phyloP scores from a whole-genome alignment of 2,797 vertebrate species.

The Schizopygopsis malacanthus region DNA sequence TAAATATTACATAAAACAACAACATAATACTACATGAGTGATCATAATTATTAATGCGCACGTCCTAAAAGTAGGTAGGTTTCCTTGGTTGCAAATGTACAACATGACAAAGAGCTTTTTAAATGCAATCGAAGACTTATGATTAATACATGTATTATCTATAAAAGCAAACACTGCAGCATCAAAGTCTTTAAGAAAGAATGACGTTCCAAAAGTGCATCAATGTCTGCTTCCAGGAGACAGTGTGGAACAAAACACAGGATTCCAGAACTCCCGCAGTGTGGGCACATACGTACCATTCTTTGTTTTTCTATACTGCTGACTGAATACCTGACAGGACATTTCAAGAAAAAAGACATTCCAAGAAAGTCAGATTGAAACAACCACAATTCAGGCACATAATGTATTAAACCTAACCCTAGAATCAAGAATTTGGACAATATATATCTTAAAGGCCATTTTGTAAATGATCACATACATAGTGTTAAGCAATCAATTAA shows the following conservation, averaged over 20 bases:
- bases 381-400: background rate
- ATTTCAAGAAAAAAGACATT: background rate
- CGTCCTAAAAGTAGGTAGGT: background rate
- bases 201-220: background rate
- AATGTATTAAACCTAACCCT: background rate
- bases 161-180: slow-evolving; percentile 6
- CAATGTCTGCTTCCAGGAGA: slow-evolving; percentile 58
- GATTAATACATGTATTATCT: background rate
- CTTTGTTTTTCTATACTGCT: slow-evolving; percentile 80
- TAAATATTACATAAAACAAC: background rate
- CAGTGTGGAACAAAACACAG: slow-evolving; percentile 50
- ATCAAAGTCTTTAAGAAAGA: background rate
- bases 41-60: slow-evolving; percentile 3
- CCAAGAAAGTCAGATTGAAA: background rate
- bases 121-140: background rate
- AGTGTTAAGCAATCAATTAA: too few relatives aligned
- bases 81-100: background rate
- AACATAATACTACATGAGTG: background rate
- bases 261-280: slow-evolving; percentile 79
- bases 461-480: background rate
- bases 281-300: slow-evolving; percentile 81
- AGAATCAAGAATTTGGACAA: background rate
- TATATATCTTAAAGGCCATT: background rate
- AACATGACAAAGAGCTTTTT: background rate
- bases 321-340: slow-evolving; percentile 75